Conservation (phyloP, 2,113 vertebrate species). For the Proterorhinus semilunaris region DNA sequence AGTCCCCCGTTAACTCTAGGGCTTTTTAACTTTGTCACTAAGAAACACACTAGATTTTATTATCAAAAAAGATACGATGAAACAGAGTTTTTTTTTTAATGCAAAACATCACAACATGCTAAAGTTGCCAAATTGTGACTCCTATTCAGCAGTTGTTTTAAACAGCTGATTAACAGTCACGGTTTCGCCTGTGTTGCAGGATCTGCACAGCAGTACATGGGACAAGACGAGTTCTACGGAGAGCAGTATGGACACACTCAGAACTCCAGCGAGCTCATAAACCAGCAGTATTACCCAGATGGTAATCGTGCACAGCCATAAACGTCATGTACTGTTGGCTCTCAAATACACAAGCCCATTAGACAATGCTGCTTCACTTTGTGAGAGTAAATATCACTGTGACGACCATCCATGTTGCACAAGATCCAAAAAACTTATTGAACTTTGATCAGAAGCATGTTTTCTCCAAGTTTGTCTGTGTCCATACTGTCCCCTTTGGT, state of each 20-base stretch:
- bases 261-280: slow-evolving; percentile 87
- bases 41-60: background rate
- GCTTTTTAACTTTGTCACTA: background rate
- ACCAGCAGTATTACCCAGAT: slow-evolving; percentile 94
- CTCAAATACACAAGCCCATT: slow-evolving; percentile 37
- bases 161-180: slow-evolving; percentile 60
- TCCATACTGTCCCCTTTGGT: slow-evolving; percentile 65
- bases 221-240: slow-evolving; percentile 95
- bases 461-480: slow-evolving; percentile 51
- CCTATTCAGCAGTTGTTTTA: slow-evolving; percentile 37
- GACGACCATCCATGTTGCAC: slow-evolving; percentile 18
- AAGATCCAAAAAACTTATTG: slow-evolving; percentile 10
- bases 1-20: slow-evolving; percentile 9
- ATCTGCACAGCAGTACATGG: slow-evolving; percentile 90
- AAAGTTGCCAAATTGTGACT: slow-evolving; percentile 7
- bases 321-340: slow-evolving; percentile 37
- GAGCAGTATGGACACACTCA: slow-evolving; percentile 92
- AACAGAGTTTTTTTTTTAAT: no score
- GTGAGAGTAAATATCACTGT: slow-evolving; percentile 20
- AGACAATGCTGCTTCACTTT: slow-evolving; percentile 17
- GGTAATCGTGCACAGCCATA: slow-evolving; percentile 80
- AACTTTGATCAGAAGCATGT: slow-evolving; percentile 26
- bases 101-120: background rate
- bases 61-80: background rate
- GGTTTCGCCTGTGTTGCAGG: slow-evolving; percentile 80